Conservation (phyloP, 2,113 vertebrate species). For the Vidua chalybeata region DNA sequence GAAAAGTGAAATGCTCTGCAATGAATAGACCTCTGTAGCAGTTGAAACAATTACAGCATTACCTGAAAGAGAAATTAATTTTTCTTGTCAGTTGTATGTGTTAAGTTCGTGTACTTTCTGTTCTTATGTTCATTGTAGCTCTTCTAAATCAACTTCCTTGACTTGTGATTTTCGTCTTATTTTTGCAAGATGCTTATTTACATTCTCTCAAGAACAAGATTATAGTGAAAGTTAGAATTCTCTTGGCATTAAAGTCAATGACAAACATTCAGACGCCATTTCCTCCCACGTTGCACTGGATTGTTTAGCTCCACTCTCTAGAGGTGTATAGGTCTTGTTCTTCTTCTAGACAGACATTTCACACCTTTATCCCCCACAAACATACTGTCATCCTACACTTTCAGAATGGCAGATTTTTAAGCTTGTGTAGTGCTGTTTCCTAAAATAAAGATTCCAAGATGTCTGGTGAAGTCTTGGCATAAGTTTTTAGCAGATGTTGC, state of each 20-base stretch:
- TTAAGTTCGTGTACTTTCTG: background rate
- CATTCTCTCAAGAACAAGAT: constrained; percentile 12
- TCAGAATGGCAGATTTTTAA: constrained; percentile 67
- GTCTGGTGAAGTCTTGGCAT: constrained; percentile 68
- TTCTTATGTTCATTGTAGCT: background rate
- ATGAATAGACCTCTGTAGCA: background rate
- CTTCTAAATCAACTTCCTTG: constrained; percentile 1
- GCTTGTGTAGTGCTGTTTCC: constrained; percentile 60
- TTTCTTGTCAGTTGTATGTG: background rate
- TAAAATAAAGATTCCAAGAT: constrained; percentile 76
- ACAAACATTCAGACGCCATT: constrained; percentile 60
- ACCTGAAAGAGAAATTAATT: background rate
- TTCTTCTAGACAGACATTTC: constrained; percentile 74
- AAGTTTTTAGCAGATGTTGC: constrained; percentile 74
- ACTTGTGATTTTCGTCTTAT: background rate
- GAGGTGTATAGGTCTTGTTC: constrained; percentile 72
- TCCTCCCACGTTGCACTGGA: constrained; percentile 54
- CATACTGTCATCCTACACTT: constrained; percentile 72
- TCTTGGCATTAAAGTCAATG: constrained; percentile 53
- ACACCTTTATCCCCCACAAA: constrained; percentile 75
- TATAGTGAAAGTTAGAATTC: constrained; percentile 50
- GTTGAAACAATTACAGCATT: background rate
- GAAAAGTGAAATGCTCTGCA: background rate
- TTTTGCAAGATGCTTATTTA: constrained; percentile 40
- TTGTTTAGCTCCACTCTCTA: constrained; percentile 72